phyloP scores from a whole-genome alignment of 2,797 vertebrate species.

The Delichon dasypus region DNA sequence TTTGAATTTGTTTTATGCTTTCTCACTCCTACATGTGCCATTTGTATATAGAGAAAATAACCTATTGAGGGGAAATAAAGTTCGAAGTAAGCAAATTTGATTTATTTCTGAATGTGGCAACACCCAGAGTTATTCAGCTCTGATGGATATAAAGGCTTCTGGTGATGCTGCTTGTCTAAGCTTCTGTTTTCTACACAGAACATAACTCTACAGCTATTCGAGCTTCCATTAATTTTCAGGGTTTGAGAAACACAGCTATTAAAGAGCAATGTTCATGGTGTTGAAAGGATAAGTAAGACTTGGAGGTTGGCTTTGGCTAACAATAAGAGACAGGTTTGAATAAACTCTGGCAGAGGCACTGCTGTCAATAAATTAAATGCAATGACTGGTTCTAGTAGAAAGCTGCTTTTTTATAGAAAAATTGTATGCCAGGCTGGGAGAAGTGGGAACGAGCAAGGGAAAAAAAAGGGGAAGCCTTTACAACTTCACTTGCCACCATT shows the following conservation, averaged over 20 bases:
- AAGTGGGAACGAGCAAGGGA: background rate
- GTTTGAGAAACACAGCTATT: background rate
- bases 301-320: background rate
- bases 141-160: background rate
- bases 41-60: background rate
- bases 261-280: background rate
- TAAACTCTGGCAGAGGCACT: background rate
- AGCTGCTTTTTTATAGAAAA: background rate
- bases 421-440: background rate
- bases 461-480: background rate
- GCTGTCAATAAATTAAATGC: background rate
- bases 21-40: background rate
- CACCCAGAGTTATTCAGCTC: background rate
- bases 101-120: background rate
- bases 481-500: background rate
- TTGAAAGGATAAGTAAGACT: background rate
- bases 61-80: background rate
- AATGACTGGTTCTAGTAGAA: background rate
- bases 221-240: background rate
- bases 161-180: background rate
- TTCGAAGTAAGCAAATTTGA: background rate
- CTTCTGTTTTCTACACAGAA: background rate
- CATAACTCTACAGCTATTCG: background rate
- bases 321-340: background rate
- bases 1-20: background rate